Conservation (phyloP, 2,888 invertebrate genomes). For the Hydrotaea diabolus region DNA sequence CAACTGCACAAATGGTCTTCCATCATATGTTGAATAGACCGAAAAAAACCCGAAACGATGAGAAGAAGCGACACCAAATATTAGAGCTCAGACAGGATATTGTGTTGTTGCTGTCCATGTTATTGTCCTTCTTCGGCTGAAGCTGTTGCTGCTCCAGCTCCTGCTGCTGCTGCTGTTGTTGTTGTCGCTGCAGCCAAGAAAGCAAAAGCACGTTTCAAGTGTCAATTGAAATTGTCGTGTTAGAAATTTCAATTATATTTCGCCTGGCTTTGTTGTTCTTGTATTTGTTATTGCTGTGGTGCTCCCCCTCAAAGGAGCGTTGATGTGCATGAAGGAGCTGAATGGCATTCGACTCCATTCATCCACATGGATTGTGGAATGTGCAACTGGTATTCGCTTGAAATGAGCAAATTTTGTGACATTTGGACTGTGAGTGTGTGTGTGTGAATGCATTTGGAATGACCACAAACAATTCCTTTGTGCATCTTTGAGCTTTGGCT, state of each 20-base stretch:
- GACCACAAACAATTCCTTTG: constrained; percentile 18
- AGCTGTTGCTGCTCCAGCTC: no score
- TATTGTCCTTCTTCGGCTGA: not conserved
- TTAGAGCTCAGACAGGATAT: constrained; percentile 17
- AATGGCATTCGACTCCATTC: constrained; percentile 7
- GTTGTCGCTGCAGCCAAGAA: constrained; percentile 7
- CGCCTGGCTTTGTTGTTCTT: no score
- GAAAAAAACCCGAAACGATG: no score
- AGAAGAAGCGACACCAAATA: not conserved
- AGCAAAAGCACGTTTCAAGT: constrained; percentile 66
- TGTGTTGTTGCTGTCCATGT: constrained; percentile 19
- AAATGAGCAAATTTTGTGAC: not conserved
- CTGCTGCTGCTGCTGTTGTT: not conserved
- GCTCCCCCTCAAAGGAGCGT: no score
- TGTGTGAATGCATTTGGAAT: not conserved
- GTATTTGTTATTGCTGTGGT: no score
- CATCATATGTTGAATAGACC: not conserved
- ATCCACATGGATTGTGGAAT: not conserved
- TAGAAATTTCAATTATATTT: constrained; percentile 66
- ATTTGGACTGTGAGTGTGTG: not conserved
- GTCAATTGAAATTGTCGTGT: constrained; percentile 68
- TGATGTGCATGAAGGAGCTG: not conserved
- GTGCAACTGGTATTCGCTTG: constrained; percentile 18
- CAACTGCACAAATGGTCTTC: constrained; percentile 32
- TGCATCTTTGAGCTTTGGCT: constrained; percentile 16